Conservation (phyloP, 2,797 vertebrate species). For the Myotis findleyi region DNA sequence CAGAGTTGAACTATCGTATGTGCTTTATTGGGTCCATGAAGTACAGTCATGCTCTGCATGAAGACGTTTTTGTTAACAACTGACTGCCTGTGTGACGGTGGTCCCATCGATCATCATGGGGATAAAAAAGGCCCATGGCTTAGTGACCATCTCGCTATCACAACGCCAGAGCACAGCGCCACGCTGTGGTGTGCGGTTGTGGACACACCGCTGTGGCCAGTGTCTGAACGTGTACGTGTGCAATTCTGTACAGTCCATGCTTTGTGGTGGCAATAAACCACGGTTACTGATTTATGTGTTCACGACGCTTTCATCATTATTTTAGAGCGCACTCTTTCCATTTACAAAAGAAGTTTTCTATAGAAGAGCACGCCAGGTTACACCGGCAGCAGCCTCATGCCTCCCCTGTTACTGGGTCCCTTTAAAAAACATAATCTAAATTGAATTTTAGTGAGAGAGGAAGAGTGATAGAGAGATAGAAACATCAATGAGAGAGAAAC, state of each 20-base stretch:
- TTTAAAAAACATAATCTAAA: too few species aligned
- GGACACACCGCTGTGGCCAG: too few species aligned
- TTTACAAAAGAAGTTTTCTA: background rate
- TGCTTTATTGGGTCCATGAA: background rate
- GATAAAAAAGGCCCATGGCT: background rate
- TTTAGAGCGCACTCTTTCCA: background rate
- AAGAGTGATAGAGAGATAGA: too few species aligned
- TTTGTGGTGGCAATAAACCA: background rate
- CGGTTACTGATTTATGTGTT: background rate
- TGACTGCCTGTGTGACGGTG: background rate
- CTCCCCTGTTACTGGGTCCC: too few species aligned
- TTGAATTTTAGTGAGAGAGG: too few species aligned
- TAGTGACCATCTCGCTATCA: background rate
- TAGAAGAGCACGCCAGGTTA: background rate
- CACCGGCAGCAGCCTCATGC: too few species aligned
- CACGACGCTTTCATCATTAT: background rate
- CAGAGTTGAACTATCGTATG: background rate
- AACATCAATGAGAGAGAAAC: too few species aligned
- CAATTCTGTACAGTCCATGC: too few species aligned
- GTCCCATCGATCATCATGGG: too few species aligned
- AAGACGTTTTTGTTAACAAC: background rate
- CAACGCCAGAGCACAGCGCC: background rate
- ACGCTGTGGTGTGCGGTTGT: background rate
- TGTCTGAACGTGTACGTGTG: too few species aligned
- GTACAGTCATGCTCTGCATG: background rate